Conservation (phyloP, 2,888 invertebrate genomes). For the Trilocha varians region DNA sequence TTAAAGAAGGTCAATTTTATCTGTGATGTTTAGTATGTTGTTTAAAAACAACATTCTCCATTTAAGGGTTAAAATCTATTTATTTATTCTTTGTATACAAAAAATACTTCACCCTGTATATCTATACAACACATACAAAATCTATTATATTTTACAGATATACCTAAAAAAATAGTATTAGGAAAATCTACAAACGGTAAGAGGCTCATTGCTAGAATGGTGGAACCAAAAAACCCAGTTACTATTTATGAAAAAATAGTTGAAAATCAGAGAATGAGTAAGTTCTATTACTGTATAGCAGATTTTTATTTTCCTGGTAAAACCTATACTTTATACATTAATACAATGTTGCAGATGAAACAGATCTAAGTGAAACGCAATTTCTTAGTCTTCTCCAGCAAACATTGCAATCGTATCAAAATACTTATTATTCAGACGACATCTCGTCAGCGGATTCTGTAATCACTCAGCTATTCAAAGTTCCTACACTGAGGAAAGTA, state of each 20-base stretch:
- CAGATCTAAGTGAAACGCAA: slow-evolving; percentile 21
- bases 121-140: not conserved
- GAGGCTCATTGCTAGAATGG: slow-evolving; percentile 44
- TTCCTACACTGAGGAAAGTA: slow-evolving; percentile 31
- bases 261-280: slow-evolving; percentile 12
- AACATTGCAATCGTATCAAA: slow-evolving; percentile 16
- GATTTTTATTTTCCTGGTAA: no score
- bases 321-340: not conserved
- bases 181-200: slow-evolving; percentile 52
- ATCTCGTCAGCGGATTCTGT: slow-evolving; percentile 29
- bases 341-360: slow-evolving; percentile 8
- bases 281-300: slow-evolving; percentile 9
- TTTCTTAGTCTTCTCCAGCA: slow-evolving; percentile 30
- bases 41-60: no score
- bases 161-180: slow-evolving; percentile 51
- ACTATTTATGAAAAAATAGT: slow-evolving; percentile 9
- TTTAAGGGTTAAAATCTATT: no score
- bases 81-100: no score
- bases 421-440: slow-evolving; percentile 23
- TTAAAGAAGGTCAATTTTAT: no score
- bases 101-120: no score
- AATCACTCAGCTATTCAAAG: slow-evolving; percentile 32
- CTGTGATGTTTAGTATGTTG: no score
- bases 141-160: slow-evolving; percentile 35
- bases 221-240: slow-evolving; percentile 16